Conservation (phyloP, 1,140 invertebrate species). For the Gryon sp. region DNA sequence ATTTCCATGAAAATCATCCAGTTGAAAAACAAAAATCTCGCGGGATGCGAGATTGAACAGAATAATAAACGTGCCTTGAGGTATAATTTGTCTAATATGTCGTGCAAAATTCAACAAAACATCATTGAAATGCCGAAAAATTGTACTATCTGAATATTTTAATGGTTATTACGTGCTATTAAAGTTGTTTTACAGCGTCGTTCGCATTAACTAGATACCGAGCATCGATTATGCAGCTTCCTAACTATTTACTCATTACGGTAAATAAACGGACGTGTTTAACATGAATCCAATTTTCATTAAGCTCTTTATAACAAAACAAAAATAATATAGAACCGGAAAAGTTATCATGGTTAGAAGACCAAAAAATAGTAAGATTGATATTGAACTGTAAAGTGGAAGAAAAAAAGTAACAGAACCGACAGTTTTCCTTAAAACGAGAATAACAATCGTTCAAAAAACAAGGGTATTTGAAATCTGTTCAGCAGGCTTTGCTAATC, state of each 20-base stretch:
- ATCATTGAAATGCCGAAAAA: slow-evolving; percentile 41
- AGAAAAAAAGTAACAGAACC: too few species aligned
- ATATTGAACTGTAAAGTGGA: neutral
- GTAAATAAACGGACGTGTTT: slow-evolving; percentile 3
- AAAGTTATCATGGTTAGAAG: too few species aligned
- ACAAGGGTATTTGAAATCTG: slow-evolving; percentile 1
- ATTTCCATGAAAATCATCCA: slow-evolving; percentile 18
- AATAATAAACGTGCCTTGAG: slow-evolving; percentile 37
- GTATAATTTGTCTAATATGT: slow-evolving; percentile 42
- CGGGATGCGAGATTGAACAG: too few species aligned
- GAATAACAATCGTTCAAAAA: slow-evolving; percentile 12
- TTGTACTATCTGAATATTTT: slow-evolving; percentile 21
- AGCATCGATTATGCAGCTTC: slow-evolving; percentile 6
- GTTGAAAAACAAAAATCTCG: too few species aligned
- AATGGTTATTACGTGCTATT: slow-evolving; percentile 19
- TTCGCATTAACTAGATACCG: slow-evolving; percentile 9
- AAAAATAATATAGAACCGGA: too few species aligned
- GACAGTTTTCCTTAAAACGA: too few species aligned
- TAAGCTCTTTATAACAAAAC: too few species aligned
- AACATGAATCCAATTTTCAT: neutral
- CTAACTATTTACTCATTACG: slow-evolving; percentile 8
- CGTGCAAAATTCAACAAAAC: slow-evolving; percentile 35
- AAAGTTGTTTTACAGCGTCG: slow-evolving; percentile 27
- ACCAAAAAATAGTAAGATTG: too few species aligned
- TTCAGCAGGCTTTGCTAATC: neutral